A percentile compares a stretch with the other conserved stretches of the same genome.
phyloP scores from a whole-genome alignment of 2,113 vertebrate species.

The Arvicanthis niloticus region DNA sequence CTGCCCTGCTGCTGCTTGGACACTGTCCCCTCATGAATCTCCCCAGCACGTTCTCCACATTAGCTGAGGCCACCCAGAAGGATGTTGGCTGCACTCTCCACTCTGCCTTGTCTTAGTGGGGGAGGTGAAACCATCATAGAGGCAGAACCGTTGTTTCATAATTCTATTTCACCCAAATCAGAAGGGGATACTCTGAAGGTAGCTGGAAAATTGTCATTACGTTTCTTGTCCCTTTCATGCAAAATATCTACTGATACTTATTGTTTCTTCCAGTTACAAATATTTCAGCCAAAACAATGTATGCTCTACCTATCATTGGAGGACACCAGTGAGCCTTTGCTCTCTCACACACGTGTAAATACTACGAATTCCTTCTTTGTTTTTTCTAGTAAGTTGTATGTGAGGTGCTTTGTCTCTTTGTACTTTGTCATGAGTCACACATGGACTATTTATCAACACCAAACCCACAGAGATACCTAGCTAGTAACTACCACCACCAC shows the following conservation, averaged over 20 bases:
- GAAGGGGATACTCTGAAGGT: background rate
- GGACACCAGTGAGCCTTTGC: background rate
- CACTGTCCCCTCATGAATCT: too few relatives aligned
- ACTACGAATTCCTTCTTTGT: background rate
- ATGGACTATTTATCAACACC: background rate
- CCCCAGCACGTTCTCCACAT: accelerated
- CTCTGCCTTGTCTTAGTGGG: background rate
- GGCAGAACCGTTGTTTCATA: background rate
- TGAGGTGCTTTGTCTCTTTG: background rate
- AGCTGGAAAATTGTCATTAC: background rate
- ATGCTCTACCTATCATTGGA: background rate
- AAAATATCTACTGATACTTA: background rate
- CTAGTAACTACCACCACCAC: background rate
- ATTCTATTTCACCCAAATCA: background rate
- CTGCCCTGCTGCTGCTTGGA: accelerated
- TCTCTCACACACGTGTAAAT: background rate
- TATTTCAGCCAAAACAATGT: background rate
- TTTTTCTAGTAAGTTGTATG: background rate
- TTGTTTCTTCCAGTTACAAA: background rate
- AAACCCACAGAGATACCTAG: background rate
- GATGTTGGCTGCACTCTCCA: accelerated
- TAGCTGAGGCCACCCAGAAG: background rate
- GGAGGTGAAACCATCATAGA: too few relatives aligned
- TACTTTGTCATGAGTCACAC: background rate
- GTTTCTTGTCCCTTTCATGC: background rate